Base-by-base conservation (phyloP, 2,113 vertebrate species). In the Dipodomys spectabilis region DNA sequence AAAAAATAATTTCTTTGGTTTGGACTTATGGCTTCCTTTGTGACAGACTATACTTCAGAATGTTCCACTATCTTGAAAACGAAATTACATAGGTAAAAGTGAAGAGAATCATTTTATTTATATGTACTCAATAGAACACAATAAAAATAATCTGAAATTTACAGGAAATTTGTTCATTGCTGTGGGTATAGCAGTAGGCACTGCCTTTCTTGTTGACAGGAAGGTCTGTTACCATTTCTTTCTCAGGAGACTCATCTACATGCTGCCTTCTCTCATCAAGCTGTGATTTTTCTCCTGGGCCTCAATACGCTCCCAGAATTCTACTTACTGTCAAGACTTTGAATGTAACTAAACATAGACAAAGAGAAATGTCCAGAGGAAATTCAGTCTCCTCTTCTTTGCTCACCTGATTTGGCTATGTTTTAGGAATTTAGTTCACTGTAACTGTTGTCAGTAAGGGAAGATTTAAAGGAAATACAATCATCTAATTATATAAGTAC, bases 401-500 rank as follows among this genome's bases (percentile, higher is more conserved):
- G 28, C 6, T 79, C 78, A 62, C 30, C 23, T 22, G 16, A 80
- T 86, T 44, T 73, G 16, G 72, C 78, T 85, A 7, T 32, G 44
- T 45, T 83, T 82, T 27, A 65, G 16, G 8, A 64, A 82, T 72
- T 91, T 53, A 45, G 1, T 53, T 64, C 45, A n/a, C 35, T 83
- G 1, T 60, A 86, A 88, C 13, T 12, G 5, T 68, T 82, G 60
- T 30, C 20, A 89, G 22, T 78, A 53, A 89, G 5, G 39, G 10
- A 60, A 30, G 19, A 85, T 85, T 82, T 65, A 20, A 81, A 95
- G 32, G 23, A 81, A 88, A 83, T 53, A 62, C 86, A 68, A 62
- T 35, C 32, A 60, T 64, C 53, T 88, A 57, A n/a, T 79, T 79
- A 78, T 32, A 28, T 88, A 81, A 93, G 30, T 32, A 7, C 73